Conservation (phyloP, 2,888 invertebrate genomes). For the Cerastoderma edule region DNA sequence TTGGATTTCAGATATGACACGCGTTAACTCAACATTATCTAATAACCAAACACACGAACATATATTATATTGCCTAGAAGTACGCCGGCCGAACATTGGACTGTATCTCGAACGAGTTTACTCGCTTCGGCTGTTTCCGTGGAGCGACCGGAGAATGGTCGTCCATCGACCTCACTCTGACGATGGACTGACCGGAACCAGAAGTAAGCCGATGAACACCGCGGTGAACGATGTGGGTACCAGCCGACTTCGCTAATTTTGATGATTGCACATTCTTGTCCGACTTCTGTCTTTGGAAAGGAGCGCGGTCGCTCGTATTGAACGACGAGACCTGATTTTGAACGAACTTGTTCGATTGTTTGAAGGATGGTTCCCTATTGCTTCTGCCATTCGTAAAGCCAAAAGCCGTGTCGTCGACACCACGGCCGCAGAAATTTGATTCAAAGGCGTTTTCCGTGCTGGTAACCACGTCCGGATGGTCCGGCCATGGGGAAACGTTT, state of each 20-base stretch:
- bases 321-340: background rate
- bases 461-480: slow-evolving; percentile 36
- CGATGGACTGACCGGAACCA: slow-evolving; percentile 24
- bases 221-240: slow-evolving; percentile 34
- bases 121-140: slow-evolving; percentile 37
- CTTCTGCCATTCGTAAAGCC: background rate
- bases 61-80: too few relatives aligned
- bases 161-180: slow-evolving; percentile 48
- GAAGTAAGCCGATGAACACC: slow-evolving; percentile 28
- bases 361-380: background rate
- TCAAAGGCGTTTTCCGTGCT: slow-evolving; percentile 59
- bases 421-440: slow-evolving; percentile 55
- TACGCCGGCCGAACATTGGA: slow-evolving; percentile 50
- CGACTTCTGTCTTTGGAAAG: background rate
- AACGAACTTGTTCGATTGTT: background rate
- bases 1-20: too few relatives aligned
- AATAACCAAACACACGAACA: too few relatives aligned
- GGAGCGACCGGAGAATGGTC: slow-evolving; percentile 34
- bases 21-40: too few relatives aligned
- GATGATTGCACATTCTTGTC: slow-evolving; percentile 6
- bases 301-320: background rate
- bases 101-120: slow-evolving; percentile 46
- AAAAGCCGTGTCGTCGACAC: background rate
- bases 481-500: slow-evolving; percentile 60
- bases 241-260: background rate